Evolutionary conservation across 2,797 vertebrate species (phyloP), one percentile per base, ranked within the genome.

Genomic region (Spea hammondii): DNA sequence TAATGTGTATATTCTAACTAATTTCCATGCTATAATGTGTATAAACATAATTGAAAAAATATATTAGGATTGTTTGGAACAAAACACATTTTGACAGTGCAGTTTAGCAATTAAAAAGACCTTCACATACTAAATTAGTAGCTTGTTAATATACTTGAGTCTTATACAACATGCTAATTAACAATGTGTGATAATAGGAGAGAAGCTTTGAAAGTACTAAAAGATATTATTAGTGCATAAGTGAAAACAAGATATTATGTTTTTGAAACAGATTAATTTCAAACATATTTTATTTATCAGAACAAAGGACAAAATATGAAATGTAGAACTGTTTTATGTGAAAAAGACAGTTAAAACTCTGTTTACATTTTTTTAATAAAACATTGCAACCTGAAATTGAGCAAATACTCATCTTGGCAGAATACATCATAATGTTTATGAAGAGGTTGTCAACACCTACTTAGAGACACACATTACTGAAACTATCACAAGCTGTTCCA

Each of bases 401-500:
- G 70, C 74, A 81, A 81, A 68, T 64, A 32, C 65, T 73, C 53
- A 8, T 77, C 64, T 72, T 77, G 79, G 79, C 79, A 81, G 70
- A 81, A 66, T 71, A 50, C 67, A 68, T 62, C 50, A 46, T 51
- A 77, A 53, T 81, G 67, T 81, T 77, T 81, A 81, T 73, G 8
- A 80, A 65, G 50, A 72, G 55, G 66, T 65, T 81, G 74, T 77
- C 79, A 81, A 72, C 49, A 67, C 65, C 49, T 70, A 67, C 74
- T 77, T 76, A 53, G 65, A 77, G 74, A 81, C n/a, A 73, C 64
- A 65, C 72, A 77, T 77, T 60, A 72, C 48, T 77, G 79, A 77
- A 77, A 81, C 77, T 77, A 81, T 68, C 55, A 55, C 69, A 81
- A 73, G 72, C 70, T 77, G 74, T 45, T 77, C 13, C 47, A 72